phyloP scores from a whole-genome alignment of 2,113 vertebrate genomes.

The Camelus bactrianus region DNA sequence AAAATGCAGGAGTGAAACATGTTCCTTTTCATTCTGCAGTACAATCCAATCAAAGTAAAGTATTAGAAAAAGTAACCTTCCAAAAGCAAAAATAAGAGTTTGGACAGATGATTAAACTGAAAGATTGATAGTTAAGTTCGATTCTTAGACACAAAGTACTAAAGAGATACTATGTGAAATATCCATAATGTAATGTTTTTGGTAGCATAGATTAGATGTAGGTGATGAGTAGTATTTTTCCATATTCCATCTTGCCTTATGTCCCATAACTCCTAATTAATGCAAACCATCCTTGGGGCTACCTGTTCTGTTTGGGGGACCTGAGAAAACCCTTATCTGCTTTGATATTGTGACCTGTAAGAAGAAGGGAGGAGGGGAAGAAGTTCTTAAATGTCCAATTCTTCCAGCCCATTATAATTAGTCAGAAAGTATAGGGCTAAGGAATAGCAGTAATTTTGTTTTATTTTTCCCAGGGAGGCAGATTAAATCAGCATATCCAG shows the following conservation, averaged over 20 bases:
- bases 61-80: slow-evolving; percentile 79
- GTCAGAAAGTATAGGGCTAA: neutral
- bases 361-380: neutral
- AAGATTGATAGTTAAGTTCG: neutral
- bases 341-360: slow-evolving; percentile 10
- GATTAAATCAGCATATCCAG: slow-evolving; percentile 55
- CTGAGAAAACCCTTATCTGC: neutral
- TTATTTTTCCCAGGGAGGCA: slow-evolving; percentile 39
- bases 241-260: neutral
- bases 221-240: neutral
- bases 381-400: neutral
- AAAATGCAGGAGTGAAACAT: neutral
- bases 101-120: neutral
- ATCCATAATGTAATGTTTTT: neutral
- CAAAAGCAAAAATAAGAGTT: slow-evolving; percentile 5
- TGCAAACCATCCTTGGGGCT: neutral
- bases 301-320: neutral
- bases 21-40: slow-evolving; percentile 65
- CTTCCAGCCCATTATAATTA: slow-evolving; percentile 8
- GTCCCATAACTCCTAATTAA: neutral
- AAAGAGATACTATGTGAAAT: neutral
- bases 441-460: slow-evolving; percentile 46
- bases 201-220: neutral
- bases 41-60: slow-evolving; percentile 75
- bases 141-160: neutral